These are phyloP conservation scores for Motacilla alba DNA, from an alignment of 2,113 vertebrate species.

Conservation along the genomic window DNA sequence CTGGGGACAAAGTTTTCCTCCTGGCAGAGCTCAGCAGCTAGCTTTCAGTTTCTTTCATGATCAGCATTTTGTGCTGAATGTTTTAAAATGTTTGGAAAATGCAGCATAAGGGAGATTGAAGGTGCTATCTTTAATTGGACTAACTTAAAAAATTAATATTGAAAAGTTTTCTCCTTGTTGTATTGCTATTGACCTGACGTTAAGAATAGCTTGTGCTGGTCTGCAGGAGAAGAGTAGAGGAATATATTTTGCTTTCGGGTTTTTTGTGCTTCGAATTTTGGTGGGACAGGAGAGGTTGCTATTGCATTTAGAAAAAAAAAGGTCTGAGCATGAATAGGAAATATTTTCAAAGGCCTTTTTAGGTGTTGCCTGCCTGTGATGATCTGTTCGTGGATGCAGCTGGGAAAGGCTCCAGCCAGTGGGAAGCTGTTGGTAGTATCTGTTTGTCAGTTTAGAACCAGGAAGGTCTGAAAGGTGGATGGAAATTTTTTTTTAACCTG, in stretches of 20 bases:
- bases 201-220: constrained; percentile 1
- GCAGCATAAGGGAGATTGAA: constrained; percentile 62
- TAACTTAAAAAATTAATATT: constrained; percentile 69
- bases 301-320: background rate
- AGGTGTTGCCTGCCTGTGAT: background rate
- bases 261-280: background rate
- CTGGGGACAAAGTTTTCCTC: constrained; percentile 24
- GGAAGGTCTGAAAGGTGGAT: background rate
- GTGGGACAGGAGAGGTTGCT: background rate
- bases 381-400: background rate
- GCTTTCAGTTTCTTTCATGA: constrained; percentile 48
- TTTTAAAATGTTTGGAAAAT: constrained; percentile 65
- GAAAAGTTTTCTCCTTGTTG: constrained; percentile 20
- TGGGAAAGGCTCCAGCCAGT: background rate
- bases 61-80: constrained; percentile 62
- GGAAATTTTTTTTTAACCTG: background rate
- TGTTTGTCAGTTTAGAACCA: background rate
- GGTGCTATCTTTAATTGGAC: constrained; percentile 68
- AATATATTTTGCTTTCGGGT: background rate
- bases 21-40: constrained; percentile 38
- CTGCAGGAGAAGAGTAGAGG: background rate
- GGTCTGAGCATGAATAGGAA: background rate
- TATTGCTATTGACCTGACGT: constrained; percentile 36
- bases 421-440: background rate
- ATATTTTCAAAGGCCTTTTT: background rate